phyloP scores from a whole-genome alignment of 2,888 invertebrate species.

The Cephus rjabovi region DNA sequence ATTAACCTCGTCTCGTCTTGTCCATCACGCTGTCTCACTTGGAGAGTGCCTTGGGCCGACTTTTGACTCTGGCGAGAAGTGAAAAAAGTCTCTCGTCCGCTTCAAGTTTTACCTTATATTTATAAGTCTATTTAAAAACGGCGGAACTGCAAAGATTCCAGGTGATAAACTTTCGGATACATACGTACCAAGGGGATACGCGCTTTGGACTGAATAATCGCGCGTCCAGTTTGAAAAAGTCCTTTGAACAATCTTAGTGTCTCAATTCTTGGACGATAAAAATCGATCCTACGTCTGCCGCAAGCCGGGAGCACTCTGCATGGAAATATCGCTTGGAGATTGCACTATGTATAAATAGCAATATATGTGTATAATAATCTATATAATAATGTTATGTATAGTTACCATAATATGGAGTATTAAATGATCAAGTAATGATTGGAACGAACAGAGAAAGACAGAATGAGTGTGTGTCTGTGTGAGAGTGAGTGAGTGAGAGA shows the following conservation, averaged over 20 bases:
- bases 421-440: neutral
- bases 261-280: neutral
- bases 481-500: neutral
- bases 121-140: neutral
- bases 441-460: neutral
- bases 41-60: neutral
- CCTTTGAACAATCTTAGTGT: neutral
- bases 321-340: slow-evolving; percentile 48
- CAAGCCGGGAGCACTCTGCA: slow-evolving; percentile 23
- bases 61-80: neutral
- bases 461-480: neutral
- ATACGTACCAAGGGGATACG: neutral
- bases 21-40: neutral
- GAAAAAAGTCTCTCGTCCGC: neutral
- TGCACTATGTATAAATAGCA: slow-evolving; percentile 54
- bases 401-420: slow-evolving; percentile 39
- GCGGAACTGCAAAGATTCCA: neutral
- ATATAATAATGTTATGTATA: slow-evolving; percentile 29
- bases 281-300: slow-evolving; percentile 2
- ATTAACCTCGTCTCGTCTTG: neutral
- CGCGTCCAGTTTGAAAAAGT: neutral
- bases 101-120: neutral
- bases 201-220: neutral
- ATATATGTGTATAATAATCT: slow-evolving; percentile 38
- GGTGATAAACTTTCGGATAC: neutral